Evolutionary conservation across 2,113 vertebrate species (phyloP), one percentile per base, ranked within the genome.

Genomic region (Vireo altiloquus): DNA sequence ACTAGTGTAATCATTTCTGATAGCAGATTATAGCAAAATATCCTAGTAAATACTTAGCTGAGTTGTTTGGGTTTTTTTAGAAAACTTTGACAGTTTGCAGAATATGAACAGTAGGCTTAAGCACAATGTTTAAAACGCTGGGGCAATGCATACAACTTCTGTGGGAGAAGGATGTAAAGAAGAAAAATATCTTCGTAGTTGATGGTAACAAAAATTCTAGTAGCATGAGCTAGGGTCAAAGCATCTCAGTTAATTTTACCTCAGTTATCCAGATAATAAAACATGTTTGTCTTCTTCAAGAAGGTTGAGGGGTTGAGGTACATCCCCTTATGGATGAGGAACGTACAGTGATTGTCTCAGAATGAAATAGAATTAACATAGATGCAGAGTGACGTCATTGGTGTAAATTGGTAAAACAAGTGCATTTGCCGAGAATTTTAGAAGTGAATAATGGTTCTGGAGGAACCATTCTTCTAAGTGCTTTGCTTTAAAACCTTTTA

Each of bases 391-490:
- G 52, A 77, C 19, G 70, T 82, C 59, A 65, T 81, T 84, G 87
- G 83, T 61, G 68, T 66, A 74, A 94, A 91, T n/a, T 56, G 53
- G 14, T 92, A 94, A 95, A 93, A 90, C 85, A 93, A 86, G 77
- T 80, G n/a, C 47, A 75, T 94, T 77, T 94, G 31, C 16, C 28
- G 70, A 68, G 88, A 78, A 64, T 77, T 96, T 94, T 52, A 60
- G 27, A 76, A 70, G 64, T 44, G 52, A 56, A 47, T 92, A 63
- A 74, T 82, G 46, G n/a, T 87, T 83, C 68, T 90, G 47, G 30
- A 69, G 85, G 52, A 37, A n/a, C n/a, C n/a, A n/a, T n/a, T n/a
- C 44, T 95, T 90, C 44, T 93, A 72, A 90, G 60, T 39, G 31
- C 23, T 90, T 88, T 81, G 40, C 17, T 92, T 78, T 77, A 64